phyloP scores from a whole-genome alignment of 2,888 invertebrate species.

The Schizotus pectinicornis region DNA sequence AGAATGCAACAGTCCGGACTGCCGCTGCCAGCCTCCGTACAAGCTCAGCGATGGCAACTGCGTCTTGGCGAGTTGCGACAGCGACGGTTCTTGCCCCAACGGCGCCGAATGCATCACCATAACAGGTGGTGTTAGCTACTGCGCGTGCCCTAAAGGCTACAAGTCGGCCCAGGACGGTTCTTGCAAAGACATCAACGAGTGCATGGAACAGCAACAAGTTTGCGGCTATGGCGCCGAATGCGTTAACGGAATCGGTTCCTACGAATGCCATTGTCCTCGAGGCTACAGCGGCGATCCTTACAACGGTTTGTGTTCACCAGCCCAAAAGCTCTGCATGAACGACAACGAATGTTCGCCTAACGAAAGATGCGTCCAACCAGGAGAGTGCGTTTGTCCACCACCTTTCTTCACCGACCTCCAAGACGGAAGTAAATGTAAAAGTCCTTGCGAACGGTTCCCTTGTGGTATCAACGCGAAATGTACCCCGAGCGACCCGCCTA shows the following conservation, averaged over 20 bases:
- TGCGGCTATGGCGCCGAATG: conserved; percentile 91
- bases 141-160: conserved; percentile 90
- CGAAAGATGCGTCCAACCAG: conserved; percentile 90
- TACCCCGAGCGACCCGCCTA: conserved; percentile 86
- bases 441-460: conserved; percentile 88
- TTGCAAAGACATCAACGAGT: conserved; percentile 88
- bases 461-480: conserved; percentile 92
- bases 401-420: conserved; percentile 85
- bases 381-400: conserved; percentile 89
- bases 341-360: conserved; percentile 85
- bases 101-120: conserved; percentile 92
- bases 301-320: conserved; percentile 81
- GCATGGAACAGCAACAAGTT: conserved; percentile 73
- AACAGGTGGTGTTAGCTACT: conserved; percentile 89
- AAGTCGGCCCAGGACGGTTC: conserved; percentile 77
- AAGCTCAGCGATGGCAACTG: conserved; percentile 84
- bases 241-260: conserved; percentile 78
- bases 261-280: conserved; percentile 79
- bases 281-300: conserved; percentile 84
- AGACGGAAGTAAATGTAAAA: conserved; percentile 87
- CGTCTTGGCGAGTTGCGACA: conserved; percentile 82
- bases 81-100: conserved; percentile 79
- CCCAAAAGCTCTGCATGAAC: conserved; percentile 80
- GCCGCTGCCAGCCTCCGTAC: conserved; percentile 88
- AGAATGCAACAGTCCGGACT: conserved; percentile 81